Conservation (phyloP, 2,888 invertebrate genomes). For the Deilephila porcellus region DNA sequence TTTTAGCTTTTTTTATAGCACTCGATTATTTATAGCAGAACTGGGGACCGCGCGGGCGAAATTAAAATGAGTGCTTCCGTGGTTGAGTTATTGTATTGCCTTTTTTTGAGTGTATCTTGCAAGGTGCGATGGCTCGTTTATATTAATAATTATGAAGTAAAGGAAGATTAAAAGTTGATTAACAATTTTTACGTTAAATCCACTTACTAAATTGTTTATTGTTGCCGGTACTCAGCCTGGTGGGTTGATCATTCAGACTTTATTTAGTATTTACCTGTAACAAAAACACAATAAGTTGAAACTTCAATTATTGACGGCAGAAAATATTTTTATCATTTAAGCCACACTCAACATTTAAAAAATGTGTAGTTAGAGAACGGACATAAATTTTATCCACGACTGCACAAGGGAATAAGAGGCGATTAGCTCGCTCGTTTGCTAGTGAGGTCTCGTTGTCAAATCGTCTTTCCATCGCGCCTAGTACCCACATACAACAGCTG, state of each 20-base stretch:
- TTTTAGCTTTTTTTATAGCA: constrained; percentile 56
- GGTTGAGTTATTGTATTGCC: constrained; percentile 21
- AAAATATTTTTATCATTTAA: too few relatives aligned
- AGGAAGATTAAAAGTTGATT: neutral
- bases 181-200: neutral
- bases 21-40: constrained; percentile 56
- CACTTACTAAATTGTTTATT: constrained; percentile 1
- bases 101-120: constrained; percentile 23
- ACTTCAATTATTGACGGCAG: neutral
- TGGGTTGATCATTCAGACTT: neutral
- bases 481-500: neutral
- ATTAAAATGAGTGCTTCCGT: constrained; percentile 45
- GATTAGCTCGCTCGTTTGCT: neutral
- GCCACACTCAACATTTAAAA: too few relatives aligned
- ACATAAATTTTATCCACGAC: neutral
- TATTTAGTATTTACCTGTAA: constrained; percentile 18
- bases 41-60: constrained; percentile 43
- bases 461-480: neutral
- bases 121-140: constrained; percentile 2
- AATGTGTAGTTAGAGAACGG: neutral
- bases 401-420: neutral
- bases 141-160: neutral
- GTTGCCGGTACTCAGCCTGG: neutral
- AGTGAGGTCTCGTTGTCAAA: neutral
- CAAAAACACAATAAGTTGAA: neutral